These are phyloP conservation scores for Cherax destructor DNA, from an alignment of 1,140 invertebrate genomes.

Conservation along the genomic window DNA sequence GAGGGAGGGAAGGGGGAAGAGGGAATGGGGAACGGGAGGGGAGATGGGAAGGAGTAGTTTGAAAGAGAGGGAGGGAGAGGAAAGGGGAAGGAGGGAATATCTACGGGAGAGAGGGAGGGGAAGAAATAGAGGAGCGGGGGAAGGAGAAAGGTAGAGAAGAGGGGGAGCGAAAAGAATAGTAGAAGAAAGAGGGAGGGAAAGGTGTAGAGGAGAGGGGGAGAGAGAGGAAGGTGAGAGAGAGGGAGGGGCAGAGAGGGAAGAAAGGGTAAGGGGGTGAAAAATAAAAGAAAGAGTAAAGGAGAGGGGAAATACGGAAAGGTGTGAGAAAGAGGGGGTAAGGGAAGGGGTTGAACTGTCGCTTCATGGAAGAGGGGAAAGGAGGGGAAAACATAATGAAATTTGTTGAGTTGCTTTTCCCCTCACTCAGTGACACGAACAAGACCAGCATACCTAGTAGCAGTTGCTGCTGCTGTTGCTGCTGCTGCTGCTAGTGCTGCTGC, in stretches of 20 bases:
- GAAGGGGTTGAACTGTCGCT: no score
- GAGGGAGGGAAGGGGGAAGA: neutral
- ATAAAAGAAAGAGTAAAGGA: neutral
- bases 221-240: neutral
- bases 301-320: neutral
- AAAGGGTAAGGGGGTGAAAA: neutral
- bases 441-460: no score
- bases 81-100: neutral
- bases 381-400: neutral
- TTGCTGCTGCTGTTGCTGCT: neutral
- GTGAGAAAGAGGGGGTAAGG: neutral
- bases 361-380: neutral
- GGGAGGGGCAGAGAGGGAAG: no score
- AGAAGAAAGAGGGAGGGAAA: no score
- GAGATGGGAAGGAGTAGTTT: no score
- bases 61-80: neutral
- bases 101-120: neutral
- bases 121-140: neutral
- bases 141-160: neutral
- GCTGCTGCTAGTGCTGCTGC: neutral
- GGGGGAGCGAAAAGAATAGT: no score
- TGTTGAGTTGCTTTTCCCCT: neutral
- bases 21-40: neutral
- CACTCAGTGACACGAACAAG: no score
- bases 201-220: neutral